phyloP scores from a whole-genome alignment of 2,797 vertebrate species.

The Crenuchus spilurus region DNA sequence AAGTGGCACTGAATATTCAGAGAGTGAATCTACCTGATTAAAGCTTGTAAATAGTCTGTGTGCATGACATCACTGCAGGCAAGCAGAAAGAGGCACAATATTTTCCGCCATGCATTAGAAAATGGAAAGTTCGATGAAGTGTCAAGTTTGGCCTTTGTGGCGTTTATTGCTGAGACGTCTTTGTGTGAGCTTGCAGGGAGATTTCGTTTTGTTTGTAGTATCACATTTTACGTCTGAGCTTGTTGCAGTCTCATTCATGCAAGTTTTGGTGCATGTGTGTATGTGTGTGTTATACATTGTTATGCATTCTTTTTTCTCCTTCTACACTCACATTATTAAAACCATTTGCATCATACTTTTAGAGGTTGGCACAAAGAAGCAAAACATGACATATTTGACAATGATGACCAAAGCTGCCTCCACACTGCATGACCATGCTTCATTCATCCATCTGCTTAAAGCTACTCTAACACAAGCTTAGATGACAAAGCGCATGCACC shows the following conservation, averaged over 20 bases:
- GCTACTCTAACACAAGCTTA: slow-evolving; percentile 49
- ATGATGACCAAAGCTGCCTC: neutral
- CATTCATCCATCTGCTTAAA: slow-evolving; percentile 52
- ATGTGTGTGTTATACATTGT: neutral
- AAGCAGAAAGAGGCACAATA: slow-evolving; percentile 8
- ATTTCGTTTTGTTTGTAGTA: slow-evolving; percentile 17
- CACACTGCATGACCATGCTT: slow-evolving; percentile 67
- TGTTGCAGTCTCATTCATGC: slow-evolving; percentile 25
- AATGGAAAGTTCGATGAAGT: slow-evolving; percentile 22
- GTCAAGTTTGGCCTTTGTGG: slow-evolving; percentile 5
- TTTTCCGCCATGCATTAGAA: slow-evolving; percentile 36
- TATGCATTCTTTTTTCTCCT: slow-evolving; percentile 8
- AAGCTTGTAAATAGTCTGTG: slow-evolving; percentile 44
- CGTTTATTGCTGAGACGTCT: neutral
- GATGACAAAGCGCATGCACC: slow-evolving; percentile 68
- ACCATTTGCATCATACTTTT: neutral
- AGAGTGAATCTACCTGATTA: slow-evolving; percentile 68
- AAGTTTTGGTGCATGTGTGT: slow-evolving; percentile 30
- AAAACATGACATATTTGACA: slow-evolving; percentile 20
- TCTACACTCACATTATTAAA: slow-evolving; percentile 14
- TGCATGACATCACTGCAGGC: slow-evolving; percentile 18
- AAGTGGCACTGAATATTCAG: slow-evolving; percentile 79
- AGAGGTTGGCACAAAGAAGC: slow-evolving; percentile 17
- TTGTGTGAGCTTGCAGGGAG: neutral
- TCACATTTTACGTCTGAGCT: neutral